Base-by-base conservation (phyloP, 2,113 vertebrate genomes). In the Amphiprion ocellaris region DNA sequence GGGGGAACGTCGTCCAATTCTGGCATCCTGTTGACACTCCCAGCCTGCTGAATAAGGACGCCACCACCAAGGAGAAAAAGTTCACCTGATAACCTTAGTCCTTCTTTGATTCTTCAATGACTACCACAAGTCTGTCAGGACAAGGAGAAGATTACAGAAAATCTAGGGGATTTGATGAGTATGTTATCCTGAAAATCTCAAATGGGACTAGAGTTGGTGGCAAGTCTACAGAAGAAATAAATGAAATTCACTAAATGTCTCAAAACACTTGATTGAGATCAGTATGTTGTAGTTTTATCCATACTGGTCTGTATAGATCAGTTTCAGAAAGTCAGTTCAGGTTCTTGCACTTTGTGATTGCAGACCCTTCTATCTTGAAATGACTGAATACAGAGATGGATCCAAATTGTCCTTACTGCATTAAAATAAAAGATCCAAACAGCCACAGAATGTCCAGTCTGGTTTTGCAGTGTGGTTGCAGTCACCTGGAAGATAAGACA, bases 1-100 rank as follows among this genome's bases (percentile, higher is more conserved):
- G 86, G 87, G 62, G 95, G 90, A 69, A 95, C 86, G 72, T 95
- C 89, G 30, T 95, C 95, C 88, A 97, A 87, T 79, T 97, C 96
- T 0, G 97, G 91, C 96, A 97, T 97, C 59, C 47, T 91, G 23
- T 54, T 66, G 63, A 33, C 74, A 59, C 77, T 75, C 71, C 70
- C 77, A 82, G 83, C 75, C 71, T 82, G 74, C 33, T 79, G 59
- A 60, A 54, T 67, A 37, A 79, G 21, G 81, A 66, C 1, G 69
- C 87, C 74, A 26, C 87, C 79, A 79, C 78, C 44, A 55, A 71
- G 59, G 70, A 69, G 23, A 46, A 49, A 65, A 19, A 59, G 77
- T 77, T 77, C 68, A 72, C 63, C 11, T 1, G 11, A 60, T 68
- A 52, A 75, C 68, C 52, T 49, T 2, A 17, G 47, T 52, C 21